Conservation (phyloP, 1,140 invertebrate species). For the Drosophila chauvacae region DNA sequence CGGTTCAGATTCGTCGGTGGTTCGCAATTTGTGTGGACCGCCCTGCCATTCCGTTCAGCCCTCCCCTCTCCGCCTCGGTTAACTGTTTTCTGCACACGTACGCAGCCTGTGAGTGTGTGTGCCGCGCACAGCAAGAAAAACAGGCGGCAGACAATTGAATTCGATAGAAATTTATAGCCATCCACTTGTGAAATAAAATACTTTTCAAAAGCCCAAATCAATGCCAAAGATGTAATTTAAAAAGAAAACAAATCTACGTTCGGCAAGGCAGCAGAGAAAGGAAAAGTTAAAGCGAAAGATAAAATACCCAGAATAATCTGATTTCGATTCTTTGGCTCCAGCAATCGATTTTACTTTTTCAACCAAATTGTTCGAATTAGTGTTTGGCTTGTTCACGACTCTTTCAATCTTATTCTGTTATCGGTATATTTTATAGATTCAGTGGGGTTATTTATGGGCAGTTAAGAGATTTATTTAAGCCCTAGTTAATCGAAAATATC, state of each 20-base stretch:
- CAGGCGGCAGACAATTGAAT: conserved; percentile 35
- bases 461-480: not conserved
- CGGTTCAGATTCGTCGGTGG: conserved; percentile 42
- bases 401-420: not conserved
- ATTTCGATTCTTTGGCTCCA: not conserved
- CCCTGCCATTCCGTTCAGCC: conserved; percentile 17
- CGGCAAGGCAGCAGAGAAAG: not conserved
- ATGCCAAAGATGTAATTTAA: conserved; percentile 40
- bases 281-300: conserved; percentile 4
- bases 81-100: conserved; percentile 68
- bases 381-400: conserved; percentile 14
- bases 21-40: conserved; percentile 59
- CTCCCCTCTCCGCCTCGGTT: conserved; percentile 40
- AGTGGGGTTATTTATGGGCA: not conserved
- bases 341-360: conserved; percentile 11
- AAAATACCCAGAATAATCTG: conserved; percentile 9
- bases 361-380: conserved; percentile 12
- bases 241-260: conserved; percentile 17
- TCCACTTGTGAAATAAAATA: conserved; percentile 34
- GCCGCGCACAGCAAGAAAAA: conserved; percentile 36
- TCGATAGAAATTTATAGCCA: conserved; percentile 31
- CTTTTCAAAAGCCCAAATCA: conserved; percentile 36
- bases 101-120: conserved; percentile 2
- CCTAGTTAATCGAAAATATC: not conserved
- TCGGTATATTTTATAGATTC: not conserved